Evolutionary conservation across 2,888 invertebrate species (phyloP).

Genomic region (Ectemnius continuus): DNA sequence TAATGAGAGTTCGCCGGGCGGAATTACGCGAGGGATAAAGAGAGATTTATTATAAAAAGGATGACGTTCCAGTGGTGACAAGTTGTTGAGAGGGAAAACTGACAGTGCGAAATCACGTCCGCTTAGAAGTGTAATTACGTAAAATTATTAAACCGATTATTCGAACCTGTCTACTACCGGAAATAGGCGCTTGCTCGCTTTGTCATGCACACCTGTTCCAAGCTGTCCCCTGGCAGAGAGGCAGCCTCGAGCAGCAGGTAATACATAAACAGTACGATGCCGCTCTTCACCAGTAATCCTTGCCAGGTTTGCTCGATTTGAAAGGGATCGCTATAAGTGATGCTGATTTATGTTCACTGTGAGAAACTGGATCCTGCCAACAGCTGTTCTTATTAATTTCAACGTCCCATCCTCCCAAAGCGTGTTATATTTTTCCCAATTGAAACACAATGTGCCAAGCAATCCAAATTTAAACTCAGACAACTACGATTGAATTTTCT

Average conservation of each 20-base stretch:
- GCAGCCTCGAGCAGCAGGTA: slow-evolving; percentile 9
- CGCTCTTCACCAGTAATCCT: slow-evolving; percentile 19
- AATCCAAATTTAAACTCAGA: too few species aligned
- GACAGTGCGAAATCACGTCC: too few species aligned
- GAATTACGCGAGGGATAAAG: background rate
- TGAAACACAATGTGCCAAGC: background rate
- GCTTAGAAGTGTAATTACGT: slow-evolving; percentile 13
- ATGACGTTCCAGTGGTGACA: too few species aligned
- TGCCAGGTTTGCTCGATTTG: slow-evolving; percentile 56
- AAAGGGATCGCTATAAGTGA: slow-evolving; percentile 12
- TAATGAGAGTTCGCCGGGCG: background rate
- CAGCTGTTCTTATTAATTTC: slow-evolving; percentile 50
- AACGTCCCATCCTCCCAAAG: background rate
- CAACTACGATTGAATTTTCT: too few species aligned
- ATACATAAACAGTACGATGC: slow-evolving; percentile 18
- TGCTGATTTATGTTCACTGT: slow-evolving; percentile 2
- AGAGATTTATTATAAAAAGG: background rate
- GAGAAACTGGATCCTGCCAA: background rate
- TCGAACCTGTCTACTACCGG: slow-evolving; percentile 39
- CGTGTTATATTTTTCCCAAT: background rate
- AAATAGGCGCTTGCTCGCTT: slow-evolving; percentile 34
- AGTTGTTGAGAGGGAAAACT: too few species aligned
- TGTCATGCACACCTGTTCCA: slow-evolving; percentile 58
- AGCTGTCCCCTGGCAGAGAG: slow-evolving; percentile 40
- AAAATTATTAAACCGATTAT: slow-evolving; percentile 36